Base-by-base conservation (phyloP, 2,797 vertebrate genomes). In the Acanthurus lineatus region DNA sequence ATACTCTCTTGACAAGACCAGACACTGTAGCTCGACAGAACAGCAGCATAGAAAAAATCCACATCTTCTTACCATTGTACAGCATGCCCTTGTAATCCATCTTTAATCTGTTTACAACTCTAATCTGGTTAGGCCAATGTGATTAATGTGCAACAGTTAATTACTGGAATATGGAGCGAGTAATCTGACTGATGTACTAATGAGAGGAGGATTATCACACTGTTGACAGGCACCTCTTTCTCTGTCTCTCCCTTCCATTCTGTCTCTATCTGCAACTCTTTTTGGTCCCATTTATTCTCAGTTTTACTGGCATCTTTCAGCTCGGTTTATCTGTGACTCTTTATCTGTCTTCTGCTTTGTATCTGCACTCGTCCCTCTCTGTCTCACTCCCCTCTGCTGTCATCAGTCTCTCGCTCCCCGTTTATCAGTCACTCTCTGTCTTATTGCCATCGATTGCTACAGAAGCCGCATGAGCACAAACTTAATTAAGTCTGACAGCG, bases 401-500 rank as follows among this genome's bases (percentile, higher is more conserved):
- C 85, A 73, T 69, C 82, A 45, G 72, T 81, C 76, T 76, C 83
- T 84, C 77, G 51, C 85, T 86, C 73, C 76, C 74, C 76, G 63
- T 90, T 90, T 90, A 84, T 90, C 89, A 86, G 75, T 89, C 89
- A 73, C 59, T 85, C 82, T 76, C 73, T 32, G 75, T 81, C 83
- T 88, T 76, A 77, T 81, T 86, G 81, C 76, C 60, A 88, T 92
- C 22, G 87, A 93, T 91, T 38, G 81, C 75, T 47, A 73, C 68
- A 53, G 77, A 80, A 81, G 77, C 89, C 74, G 80, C 83, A 84
- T 19, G 79, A 85, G 83, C 75, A 84, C 84, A 88, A 84, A 88
- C 74, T 85, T 91, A 90, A 94, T 93, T 89, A 89, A 81, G 81
- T 82, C 90, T 88, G 90, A 93, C 86, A 91, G 79, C 22, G 32